Evolutionary conservation across 2,797 vertebrate species (phyloP).

Genomic region (Helostoma temminkii): DNA sequence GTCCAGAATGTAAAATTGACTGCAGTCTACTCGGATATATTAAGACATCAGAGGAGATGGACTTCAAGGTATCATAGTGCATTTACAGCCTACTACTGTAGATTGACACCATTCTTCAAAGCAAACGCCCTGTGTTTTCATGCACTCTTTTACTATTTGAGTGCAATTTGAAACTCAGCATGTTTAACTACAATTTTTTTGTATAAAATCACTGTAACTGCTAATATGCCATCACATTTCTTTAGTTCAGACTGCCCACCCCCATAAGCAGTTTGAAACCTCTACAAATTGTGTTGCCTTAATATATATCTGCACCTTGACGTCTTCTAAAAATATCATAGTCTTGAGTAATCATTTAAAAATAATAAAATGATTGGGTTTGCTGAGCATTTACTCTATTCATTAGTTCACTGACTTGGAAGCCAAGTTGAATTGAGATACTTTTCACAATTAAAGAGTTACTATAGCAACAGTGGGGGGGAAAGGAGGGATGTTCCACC

Average conservation of each 20-base stretch:
- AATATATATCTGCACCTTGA: neutral
- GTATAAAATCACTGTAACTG: neutral
- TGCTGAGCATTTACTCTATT: neutral
- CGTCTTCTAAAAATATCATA: neutral
- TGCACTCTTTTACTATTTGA: neutral
- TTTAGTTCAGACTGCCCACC: neutral
- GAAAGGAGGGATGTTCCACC: constrained; percentile 85
- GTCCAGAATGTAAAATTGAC: constrained; percentile 9
- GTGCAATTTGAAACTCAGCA: too few species aligned
- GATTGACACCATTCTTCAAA: neutral
- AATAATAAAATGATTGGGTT: constrained; percentile 12
- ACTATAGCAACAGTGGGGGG: constrained; percentile 88
- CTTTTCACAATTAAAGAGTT: constrained; percentile 65
- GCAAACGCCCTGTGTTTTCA: neutral
- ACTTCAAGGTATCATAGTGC: neutral
- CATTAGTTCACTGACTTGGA: constrained; percentile 22
- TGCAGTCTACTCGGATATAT: neutral
- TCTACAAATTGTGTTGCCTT: neutral
- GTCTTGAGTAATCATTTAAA: neutral
- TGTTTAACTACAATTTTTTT: too few species aligned
- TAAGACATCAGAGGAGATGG: neutral
- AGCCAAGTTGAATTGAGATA: constrained; percentile 24
- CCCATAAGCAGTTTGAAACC: neutral
- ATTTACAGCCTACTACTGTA: neutral
- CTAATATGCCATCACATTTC: neutral